phyloP scores from a whole-genome alignment of 1,140 invertebrate genomes.

The Doryteuthis pealeii region DNA sequence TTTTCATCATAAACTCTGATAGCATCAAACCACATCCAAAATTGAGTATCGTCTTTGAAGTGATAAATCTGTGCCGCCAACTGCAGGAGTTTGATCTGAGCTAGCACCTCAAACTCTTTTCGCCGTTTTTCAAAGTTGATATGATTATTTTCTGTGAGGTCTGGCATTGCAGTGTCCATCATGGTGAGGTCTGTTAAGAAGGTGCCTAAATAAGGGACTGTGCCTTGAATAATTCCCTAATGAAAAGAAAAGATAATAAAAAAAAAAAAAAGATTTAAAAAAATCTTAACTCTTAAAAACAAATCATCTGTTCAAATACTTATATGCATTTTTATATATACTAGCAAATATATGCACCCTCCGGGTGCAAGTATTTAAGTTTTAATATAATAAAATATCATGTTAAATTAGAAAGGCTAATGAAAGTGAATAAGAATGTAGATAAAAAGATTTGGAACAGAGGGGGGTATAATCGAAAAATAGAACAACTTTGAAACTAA shows the following conservation, averaged over 20 bases:
- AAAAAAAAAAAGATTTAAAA: too few species aligned
- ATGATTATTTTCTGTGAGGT: slow-evolving; percentile 69
- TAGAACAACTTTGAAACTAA: too few species aligned
- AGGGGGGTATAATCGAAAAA: too few species aligned
- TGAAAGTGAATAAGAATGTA: too few species aligned
- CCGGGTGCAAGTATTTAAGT: too few species aligned
- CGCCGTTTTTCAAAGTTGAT: slow-evolving; percentile 98
- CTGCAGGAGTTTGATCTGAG: slow-evolving; percentile 92
- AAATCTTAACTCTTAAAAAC: too few species aligned
- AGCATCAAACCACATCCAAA: slow-evolving; percentile 91
- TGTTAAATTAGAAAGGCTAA: too few species aligned
- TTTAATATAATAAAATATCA: too few species aligned
- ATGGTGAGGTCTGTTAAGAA: slow-evolving; percentile 98
- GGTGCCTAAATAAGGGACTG: slow-evolving; percentile 96
- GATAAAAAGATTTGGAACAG: too few species aligned
- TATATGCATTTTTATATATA: too few species aligned
- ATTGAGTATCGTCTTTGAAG: slow-evolving; percentile 77
- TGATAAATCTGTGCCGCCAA: slow-evolving; percentile 93
- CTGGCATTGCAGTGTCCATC: slow-evolving; percentile 96
- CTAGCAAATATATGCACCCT: too few species aligned
- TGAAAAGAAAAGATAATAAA: not conserved
- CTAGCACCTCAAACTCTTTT: slow-evolving; percentile 98
- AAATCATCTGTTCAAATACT: too few species aligned
- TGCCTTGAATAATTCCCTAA: slow-evolving; percentile 72
- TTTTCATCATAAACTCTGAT: slow-evolving; percentile 85